These are phyloP conservation scores for Myxocyprinus asiaticus DNA, from an alignment of 2,113 vertebrate species.

Conservation along the genomic window DNA sequence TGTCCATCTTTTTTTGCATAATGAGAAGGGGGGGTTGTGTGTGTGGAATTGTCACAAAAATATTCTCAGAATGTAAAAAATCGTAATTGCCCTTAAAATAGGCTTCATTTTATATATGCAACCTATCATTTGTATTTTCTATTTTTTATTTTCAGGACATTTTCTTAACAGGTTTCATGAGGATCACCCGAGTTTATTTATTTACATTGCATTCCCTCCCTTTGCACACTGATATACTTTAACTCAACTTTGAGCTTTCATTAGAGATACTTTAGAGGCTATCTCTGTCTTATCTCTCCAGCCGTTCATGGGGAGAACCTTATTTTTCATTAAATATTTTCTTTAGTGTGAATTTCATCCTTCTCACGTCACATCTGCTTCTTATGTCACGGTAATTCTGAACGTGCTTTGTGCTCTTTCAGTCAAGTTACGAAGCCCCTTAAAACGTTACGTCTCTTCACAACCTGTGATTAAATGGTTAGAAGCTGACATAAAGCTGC, in stretches of 20 bases:
- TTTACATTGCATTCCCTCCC: neutral
- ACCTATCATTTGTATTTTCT: neutral
- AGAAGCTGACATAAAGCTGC: too few species aligned
- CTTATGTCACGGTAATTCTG: constrained; percentile 1
- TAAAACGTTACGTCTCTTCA: constrained; percentile 15
- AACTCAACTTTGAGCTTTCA: neutral
- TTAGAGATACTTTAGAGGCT: too few species aligned
- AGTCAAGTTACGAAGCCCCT: constrained; percentile 13
- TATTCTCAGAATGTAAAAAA: too few species aligned
- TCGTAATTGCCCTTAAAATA: too few species aligned
- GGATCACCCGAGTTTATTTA: neutral
- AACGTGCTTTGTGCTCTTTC: constrained; percentile 21
- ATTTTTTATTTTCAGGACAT: too few species aligned
- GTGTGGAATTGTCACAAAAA: too few species aligned
- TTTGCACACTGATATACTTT: constrained; percentile 12
- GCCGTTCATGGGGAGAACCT: neutral
- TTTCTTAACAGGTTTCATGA: too few species aligned
- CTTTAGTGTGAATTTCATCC: neutral
- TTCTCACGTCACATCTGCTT: constrained; percentile 18
- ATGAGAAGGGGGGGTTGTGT: too few species aligned
- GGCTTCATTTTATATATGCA: too few species aligned
- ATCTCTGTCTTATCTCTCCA: neutral
- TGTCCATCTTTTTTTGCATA: too few species aligned
- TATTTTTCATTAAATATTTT: constrained; percentile 14
- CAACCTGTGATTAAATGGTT: constrained; percentile 11